Conservation (phyloP, 2,888 invertebrate genomes). For the Dermolepida albohirtum region DNA sequence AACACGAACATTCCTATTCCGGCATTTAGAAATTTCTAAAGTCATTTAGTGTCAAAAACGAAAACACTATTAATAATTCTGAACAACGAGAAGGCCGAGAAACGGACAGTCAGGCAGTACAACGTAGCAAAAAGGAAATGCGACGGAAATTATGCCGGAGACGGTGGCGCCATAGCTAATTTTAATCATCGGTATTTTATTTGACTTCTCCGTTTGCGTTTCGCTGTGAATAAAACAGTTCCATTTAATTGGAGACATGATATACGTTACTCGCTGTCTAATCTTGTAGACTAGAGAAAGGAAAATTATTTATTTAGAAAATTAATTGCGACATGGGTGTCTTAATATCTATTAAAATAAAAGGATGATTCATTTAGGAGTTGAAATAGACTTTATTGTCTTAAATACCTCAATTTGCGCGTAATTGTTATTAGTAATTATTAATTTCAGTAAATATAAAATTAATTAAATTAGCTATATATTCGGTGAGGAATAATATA, state of each 20-base stretch:
- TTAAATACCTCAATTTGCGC: no score
- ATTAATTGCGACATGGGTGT: background rate
- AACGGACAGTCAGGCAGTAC: background rate
- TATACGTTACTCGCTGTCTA: background rate
- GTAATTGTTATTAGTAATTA: no score
- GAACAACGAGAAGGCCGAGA: constrained; percentile 1
- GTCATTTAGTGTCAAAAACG: constrained; percentile 1
- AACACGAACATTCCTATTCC: constrained; percentile 16
- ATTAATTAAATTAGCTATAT: no score
- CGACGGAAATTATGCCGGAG: constrained; percentile 35
- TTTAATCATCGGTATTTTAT: constrained; percentile 27
- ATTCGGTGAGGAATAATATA: no score
- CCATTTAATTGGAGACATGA: constrained; percentile 21
- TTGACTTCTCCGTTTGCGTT: constrained; percentile 30
- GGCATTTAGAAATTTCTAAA: constrained; percentile 11
- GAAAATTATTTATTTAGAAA: background rate
- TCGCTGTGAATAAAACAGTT: constrained; percentile 25
- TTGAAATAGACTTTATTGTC: no score
- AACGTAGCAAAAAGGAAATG: constrained; percentile 31
- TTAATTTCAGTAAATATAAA: no score
- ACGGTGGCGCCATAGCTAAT: constrained; percentile 34
- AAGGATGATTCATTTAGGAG: no score
- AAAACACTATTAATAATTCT: constrained; percentile 34
- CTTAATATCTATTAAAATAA: no score
- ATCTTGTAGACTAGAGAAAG: constrained; percentile 7